A percentile compares a stretch with the other conserved stretches of the same genome.
Evolutionary conservation across 2,113 vertebrate species (phyloP).

Genomic region (Nicator chloris): DNA sequence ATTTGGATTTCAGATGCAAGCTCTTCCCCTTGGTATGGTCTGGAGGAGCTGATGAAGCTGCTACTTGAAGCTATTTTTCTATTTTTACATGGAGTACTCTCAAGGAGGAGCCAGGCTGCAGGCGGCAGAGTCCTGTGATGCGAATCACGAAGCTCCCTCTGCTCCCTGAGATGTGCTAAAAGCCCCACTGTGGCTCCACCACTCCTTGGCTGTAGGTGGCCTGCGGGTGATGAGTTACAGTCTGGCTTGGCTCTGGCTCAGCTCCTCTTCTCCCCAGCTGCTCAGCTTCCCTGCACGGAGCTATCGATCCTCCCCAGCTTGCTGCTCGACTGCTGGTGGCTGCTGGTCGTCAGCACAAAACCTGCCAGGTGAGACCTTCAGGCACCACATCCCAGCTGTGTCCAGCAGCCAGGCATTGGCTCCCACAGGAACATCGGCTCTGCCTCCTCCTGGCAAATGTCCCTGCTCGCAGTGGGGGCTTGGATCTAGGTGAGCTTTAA

Average conservation of each 20-base stretch:
- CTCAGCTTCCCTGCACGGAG: neutral
- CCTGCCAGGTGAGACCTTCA: neutral
- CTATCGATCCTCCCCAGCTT: neutral
- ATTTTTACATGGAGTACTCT: neutral
- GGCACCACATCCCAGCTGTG: neutral
- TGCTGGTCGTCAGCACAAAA: neutral
- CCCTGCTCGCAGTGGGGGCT: neutral
- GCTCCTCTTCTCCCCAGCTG: neutral
- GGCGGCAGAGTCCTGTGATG: neutral
- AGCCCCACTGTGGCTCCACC: neutral
- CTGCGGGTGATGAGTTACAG: neutral
- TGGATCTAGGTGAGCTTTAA: neutral
- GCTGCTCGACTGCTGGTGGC: neutral
- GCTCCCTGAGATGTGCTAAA: neutral
- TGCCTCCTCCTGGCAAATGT: neutral
- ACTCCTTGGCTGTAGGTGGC: neutral
- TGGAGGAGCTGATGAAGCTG: neutral
- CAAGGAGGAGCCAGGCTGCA: neutral
- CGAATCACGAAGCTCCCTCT: rapidly evolving
- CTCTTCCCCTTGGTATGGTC: neutral
- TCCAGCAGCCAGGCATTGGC: neutral
- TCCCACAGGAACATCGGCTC: neutral
- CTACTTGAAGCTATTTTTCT: neutral
- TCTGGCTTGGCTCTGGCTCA: neutral
- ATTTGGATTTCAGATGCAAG: neutral